Base-by-base conservation (phyloP, 2,888 invertebrate genomes). In the Hirudinaria manillensis region DNA sequence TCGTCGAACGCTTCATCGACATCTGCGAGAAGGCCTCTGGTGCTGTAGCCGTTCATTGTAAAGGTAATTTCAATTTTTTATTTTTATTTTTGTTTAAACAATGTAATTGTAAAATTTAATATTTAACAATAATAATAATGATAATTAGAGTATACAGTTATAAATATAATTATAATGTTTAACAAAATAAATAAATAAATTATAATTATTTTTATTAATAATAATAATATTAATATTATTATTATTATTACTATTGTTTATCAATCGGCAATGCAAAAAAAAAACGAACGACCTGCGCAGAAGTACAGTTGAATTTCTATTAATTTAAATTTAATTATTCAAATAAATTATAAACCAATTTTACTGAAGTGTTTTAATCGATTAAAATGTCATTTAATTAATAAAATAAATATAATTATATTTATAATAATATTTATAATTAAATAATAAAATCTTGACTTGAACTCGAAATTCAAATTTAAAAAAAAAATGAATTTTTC, bases 11-110 rank as follows among this genome's bases (percentile, higher is more conserved):
- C 83, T 99, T 99, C 86, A 87, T 99, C 75, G 89, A 90, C 80
- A 90, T 96, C 71, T 90, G 92, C 78, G 98, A 99, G 86, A 89
- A 88, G 56, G 90, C 93, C 0, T 89, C 90, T 80, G 98, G 98
- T 29, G 95, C 92, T 71, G 90, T 99, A 55, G 98, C 98, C 70
- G 93, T 99, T 55, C 99, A 99, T 86, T 99, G 98, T 85, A 99
- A 98, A 85, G 87, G 87, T 84, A 78, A 78, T 6, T 29, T 16
- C 10, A 6, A 61, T 61, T 16, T 2, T 61, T 61, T 61, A 1
- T 27, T n/a, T 1, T 27, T 29, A 19, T 61, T 61, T 7, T 24
- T 61, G 29, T 4, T 53, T 53, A 16, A 53, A 13, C 53, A 21
- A 21, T 53, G 53, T 16, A 53, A 16, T 56, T 56, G 56, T 56